Conservation (phyloP, 2,797 vertebrate species). For the Tinamus major region DNA sequence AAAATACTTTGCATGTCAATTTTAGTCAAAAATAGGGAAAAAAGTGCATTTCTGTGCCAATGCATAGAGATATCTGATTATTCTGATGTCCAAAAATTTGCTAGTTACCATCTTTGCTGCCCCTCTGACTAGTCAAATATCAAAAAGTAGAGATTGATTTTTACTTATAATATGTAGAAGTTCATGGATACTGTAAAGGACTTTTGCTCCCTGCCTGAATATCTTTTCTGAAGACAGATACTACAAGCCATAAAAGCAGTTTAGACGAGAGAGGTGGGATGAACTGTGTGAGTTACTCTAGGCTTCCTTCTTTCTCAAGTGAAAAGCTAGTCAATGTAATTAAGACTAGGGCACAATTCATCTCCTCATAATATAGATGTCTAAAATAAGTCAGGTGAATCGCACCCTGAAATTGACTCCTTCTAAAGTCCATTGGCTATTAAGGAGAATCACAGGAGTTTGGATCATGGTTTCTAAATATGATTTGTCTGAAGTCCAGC, state of each 20-base stretch:
- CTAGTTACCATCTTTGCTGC: not conserved
- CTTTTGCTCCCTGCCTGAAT: not conserved
- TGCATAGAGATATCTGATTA: not conserved
- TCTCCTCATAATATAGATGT: too few species aligned
- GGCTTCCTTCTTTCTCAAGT: too few species aligned
- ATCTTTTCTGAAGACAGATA: not conserved
- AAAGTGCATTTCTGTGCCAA: not conserved
- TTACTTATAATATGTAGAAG: not conserved
- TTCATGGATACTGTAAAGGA: not conserved
- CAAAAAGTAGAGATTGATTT: not conserved
- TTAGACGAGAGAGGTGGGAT: not conserved
- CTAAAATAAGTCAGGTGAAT: too few species aligned
- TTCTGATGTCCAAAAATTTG: not conserved
- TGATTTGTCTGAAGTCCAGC: too few species aligned
- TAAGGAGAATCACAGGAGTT: too few species aligned
- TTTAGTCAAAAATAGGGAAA: not conserved
- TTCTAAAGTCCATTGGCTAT: too few species aligned
- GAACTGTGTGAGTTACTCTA: not conserved
- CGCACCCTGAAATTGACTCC: too few species aligned
- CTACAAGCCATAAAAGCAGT: not conserved
- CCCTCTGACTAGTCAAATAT: not conserved
- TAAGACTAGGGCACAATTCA: too few species aligned
- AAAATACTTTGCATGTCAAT: not conserved
- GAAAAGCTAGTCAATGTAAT: too few species aligned
- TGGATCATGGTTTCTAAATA: too few species aligned